Conservation (phyloP, 2,113 vertebrate genomes). For the Megaptera novaeangliae region DNA sequence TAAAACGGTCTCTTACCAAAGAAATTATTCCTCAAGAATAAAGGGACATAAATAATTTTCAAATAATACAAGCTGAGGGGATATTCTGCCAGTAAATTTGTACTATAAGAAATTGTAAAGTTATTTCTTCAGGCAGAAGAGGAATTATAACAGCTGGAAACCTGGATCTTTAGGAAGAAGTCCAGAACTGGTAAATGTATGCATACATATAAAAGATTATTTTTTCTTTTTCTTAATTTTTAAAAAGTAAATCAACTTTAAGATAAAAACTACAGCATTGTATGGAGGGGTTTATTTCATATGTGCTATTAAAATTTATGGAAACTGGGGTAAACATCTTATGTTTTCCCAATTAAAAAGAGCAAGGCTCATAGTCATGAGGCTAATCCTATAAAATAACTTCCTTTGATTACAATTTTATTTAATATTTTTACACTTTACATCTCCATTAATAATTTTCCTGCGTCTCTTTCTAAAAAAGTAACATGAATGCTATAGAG, state of each 20-base stretch:
- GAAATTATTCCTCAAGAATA: neutral
- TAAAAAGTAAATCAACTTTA: neutral
- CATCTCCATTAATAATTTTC: neutral
- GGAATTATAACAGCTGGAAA: accelerated
- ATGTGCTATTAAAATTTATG: neutral
- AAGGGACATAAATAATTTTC: neutral
- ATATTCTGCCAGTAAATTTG: no score
- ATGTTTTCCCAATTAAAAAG: neutral
- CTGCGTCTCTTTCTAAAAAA: neutral
- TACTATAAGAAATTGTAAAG: neutral
- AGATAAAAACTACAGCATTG: accelerated
- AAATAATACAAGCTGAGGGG: neutral
- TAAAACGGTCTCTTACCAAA: neutral
- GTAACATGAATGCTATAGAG: accelerated
- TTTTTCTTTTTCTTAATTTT: neutral
- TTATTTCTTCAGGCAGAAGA: neutral
- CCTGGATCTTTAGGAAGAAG: neutral
- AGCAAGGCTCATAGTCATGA: neutral
- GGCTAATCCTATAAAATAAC: accelerated
- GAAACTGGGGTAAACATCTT: neutral
- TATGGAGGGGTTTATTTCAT: no score
- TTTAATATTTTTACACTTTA: neutral
- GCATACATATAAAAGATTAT: accelerated
- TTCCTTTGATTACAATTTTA: no score
- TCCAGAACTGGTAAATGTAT: accelerated